A percentile compares a stretch with the other conserved stretches of the same genome.
Evolutionary conservation across 92 coral and sea anemone species (phyloP).

Genomic region (Actinostola sp.): DNA sequence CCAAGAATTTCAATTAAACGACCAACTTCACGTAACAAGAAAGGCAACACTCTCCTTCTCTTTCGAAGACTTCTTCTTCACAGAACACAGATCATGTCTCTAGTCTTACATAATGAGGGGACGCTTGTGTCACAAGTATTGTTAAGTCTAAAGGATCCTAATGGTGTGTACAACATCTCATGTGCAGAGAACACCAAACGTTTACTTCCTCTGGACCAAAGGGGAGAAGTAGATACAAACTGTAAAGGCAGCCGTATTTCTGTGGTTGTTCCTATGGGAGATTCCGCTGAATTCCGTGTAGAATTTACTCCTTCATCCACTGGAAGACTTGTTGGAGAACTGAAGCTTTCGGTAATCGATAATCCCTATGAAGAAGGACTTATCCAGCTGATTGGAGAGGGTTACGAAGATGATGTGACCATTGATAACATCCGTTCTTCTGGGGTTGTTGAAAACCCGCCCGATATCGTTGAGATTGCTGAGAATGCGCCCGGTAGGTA

Average conservation of each 20-base stretch:
- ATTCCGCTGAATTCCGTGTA: slow-evolving; percentile 85
- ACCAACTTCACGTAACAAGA: slow-evolving; percentile 92
- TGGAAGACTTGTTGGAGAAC: slow-evolving; percentile 77
- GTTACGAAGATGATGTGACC: slow-evolving; percentile 94
- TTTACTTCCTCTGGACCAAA: slow-evolving; percentile 59
- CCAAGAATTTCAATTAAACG: slow-evolving; percentile 84
- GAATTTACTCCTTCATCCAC: slow-evolving; percentile 81
- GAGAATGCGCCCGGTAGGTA: slow-evolving; percentile 64
- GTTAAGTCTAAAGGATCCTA: slow-evolving; percentile 83
- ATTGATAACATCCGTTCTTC: slow-evolving; percentile 86
- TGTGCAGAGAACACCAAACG: slow-evolving; percentile 69
- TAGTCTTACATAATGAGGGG: slow-evolving; percentile 90
- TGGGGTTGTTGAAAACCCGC: slow-evolving; percentile 29
- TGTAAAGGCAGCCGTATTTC: slow-evolving; percentile 65
- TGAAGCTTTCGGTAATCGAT: slow-evolving; percentile 86
- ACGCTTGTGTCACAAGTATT: slow-evolving; percentile 80
- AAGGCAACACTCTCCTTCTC: slow-evolving; percentile 85
- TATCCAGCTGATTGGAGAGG: slow-evolving; percentile 91
- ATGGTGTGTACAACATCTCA: slow-evolving; percentile 64
- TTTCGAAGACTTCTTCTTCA: slow-evolving; percentile 87
- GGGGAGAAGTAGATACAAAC: slow-evolving; percentile 43
- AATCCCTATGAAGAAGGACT: slow-evolving; percentile 91
- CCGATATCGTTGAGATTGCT: slow-evolving; percentile 48
- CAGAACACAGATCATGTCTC: slow-evolving; percentile 81
- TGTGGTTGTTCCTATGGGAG: slow-evolving; percentile 82